These are phyloP conservation scores for Eidolon helvum DNA, from an alignment of 2,113 vertebrate species.

Conservation along the genomic window DNA sequence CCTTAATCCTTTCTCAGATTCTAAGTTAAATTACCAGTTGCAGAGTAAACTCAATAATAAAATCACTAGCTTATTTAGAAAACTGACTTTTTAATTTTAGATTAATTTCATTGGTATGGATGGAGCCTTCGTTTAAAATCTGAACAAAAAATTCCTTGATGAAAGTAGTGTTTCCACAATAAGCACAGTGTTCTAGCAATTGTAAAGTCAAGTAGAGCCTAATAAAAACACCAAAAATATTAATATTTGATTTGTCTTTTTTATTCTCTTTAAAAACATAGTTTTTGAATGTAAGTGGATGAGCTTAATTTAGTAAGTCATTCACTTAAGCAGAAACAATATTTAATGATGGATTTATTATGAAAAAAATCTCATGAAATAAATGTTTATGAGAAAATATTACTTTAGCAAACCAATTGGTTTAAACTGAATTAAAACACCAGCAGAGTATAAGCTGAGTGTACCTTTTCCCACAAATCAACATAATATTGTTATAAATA, in stretches of 20 bases:
- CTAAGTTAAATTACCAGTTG: background rate
- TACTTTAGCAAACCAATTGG: background rate
- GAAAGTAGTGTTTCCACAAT: background rate
- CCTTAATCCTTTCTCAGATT: background rate
- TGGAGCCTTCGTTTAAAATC: background rate
- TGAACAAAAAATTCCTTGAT: background rate
- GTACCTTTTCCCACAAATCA: background rate
- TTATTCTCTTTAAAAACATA: background rate
- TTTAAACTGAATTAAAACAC: background rate
- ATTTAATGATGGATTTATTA: background rate
- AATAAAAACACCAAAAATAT: background rate
- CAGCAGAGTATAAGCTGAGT: background rate
- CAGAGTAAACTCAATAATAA: background rate
- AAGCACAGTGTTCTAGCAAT: background rate
- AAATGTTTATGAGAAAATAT: background rate
- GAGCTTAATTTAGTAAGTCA: background rate
- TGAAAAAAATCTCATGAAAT: background rate
- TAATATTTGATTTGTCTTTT: background rate
- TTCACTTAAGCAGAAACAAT: background rate
- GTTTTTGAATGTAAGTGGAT: background rate
- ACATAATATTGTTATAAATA: background rate
- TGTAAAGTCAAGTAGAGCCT: background rate
- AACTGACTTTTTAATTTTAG: background rate
- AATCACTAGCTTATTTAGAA: slow-evolving; percentile 3
- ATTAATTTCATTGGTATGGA: background rate